These are phyloP conservation scores for Camelus bactrianus DNA, from an alignment of 2,113 vertebrate species.

Conservation along the genomic window DNA sequence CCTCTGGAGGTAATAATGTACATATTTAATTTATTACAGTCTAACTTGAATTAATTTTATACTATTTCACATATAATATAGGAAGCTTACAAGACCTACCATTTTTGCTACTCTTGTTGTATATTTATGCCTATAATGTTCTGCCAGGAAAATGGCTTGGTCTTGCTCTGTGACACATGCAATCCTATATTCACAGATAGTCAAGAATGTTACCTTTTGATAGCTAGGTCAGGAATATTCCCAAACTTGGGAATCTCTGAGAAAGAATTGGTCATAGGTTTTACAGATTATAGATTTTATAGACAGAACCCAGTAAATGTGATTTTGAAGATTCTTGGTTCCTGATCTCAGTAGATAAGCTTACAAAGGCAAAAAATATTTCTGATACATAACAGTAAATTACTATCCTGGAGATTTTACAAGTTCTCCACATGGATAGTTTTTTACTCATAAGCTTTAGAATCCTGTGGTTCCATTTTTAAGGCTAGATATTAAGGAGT, in stretches of 20 bases:
- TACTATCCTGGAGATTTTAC: background rate
- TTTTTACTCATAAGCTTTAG: background rate
- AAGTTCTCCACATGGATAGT: background rate
- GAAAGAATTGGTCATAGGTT: background rate
- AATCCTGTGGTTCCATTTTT: background rate
- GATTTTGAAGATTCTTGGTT: slow-evolving; percentile 20
- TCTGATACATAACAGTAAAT: background rate
- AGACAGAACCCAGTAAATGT: background rate
- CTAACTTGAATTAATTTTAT: too few species aligned
- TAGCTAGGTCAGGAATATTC: background rate
- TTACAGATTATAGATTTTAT: background rate
- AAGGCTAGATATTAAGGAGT: background rate
- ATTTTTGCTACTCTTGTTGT: too few species aligned
- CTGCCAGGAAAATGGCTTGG: background rate
- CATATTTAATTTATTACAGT: too few species aligned
- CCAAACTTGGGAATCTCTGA: background rate
- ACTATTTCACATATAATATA: too few species aligned
- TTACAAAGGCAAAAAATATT: background rate
- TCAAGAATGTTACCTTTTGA: background rate
- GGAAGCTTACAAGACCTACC: too few species aligned
- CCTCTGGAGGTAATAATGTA: too few species aligned
- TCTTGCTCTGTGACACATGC: background rate
- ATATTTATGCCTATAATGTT: background rate
- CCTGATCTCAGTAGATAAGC: background rate
- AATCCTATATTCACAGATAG: background rate